These are phyloP conservation scores for Notarius lentiginosus DNA, from an alignment of 2,113 vertebrate genomes.

Conservation along the genomic window DNA sequence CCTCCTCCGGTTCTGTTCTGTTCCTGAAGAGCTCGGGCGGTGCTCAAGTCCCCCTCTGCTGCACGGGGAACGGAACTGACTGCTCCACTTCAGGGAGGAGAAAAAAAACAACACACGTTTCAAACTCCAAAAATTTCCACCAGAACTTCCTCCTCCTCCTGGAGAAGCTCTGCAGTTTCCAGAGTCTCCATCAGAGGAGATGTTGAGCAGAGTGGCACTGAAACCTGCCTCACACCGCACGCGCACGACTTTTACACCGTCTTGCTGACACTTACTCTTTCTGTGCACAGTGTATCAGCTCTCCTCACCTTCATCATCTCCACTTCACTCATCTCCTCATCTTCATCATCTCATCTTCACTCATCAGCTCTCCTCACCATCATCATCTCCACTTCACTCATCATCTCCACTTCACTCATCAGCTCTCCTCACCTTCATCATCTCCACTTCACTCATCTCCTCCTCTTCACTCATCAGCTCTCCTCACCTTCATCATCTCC, in stretches of 20 bases:
- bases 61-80: slow-evolving; percentile 45
- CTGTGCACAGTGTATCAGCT: not conserved
- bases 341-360: not conserved
- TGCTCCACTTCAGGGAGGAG: not conserved
- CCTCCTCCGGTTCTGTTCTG: not conserved
- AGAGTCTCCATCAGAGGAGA: slow-evolving; percentile 34
- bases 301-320: not conserved
- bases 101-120: slow-evolving; percentile 7
- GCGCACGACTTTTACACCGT: not conserved
- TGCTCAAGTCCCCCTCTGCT: slow-evolving; percentile 44
- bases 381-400: not conserved
- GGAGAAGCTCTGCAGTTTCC: slow-evolving; percentile 4
- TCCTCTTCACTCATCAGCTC: not conserved
- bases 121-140: slow-evolving; percentile 42
- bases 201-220: not conserved
- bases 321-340: not conserved
- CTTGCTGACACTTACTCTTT: not conserved
- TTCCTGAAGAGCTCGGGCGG: slow-evolving; percentile 10
- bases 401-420: not conserved
- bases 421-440: not conserved
- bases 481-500: not conserved
- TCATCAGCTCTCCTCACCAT: not conserved
- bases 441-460: not conserved
- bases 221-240: not conserved
- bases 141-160: slow-evolving; percentile 46